Evolutionary conservation across 2,113 vertebrate genomes (phyloP).

Genomic region (Lipophrys pholis): DNA sequence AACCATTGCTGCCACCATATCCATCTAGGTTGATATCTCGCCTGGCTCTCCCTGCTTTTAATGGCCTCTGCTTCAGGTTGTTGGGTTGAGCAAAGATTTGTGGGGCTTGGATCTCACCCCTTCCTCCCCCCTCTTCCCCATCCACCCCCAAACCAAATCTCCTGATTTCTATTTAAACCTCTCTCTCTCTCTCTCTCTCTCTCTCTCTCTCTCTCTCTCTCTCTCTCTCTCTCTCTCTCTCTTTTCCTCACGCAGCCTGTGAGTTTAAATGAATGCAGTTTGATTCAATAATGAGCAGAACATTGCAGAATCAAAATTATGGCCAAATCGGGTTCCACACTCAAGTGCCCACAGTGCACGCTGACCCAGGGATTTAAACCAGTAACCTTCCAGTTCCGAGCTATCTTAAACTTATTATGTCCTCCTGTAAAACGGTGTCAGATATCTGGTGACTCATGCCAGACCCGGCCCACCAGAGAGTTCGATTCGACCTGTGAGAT

Average conservation of each 20-base stretch:
- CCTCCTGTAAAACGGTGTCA: too few relatives aligned
- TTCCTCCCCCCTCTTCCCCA: constrained; percentile 25
- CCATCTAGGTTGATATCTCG: constrained; percentile 80
- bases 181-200: constrained; percentile 25
- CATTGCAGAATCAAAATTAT: too few relatives aligned
- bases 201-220: constrained; percentile 20
- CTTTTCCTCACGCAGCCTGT: constrained; percentile 15
- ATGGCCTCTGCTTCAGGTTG: constrained; percentile 84
- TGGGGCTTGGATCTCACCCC: constrained; percentile 56
- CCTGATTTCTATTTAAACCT: constrained; percentile 52
- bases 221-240: constrained; percentile 24
- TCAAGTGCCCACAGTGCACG: too few relatives aligned
- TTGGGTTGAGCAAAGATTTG: constrained; percentile 81
- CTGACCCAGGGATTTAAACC: too few relatives aligned
- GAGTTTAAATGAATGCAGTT: too few relatives aligned
- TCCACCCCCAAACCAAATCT: constrained; percentile 40
- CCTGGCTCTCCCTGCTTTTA: constrained; percentile 73
- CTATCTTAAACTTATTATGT: too few relatives aligned
- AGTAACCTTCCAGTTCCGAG: too few relatives aligned
- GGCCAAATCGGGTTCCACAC: too few relatives aligned
- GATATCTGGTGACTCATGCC: too few relatives aligned
- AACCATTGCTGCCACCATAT: constrained; percentile 81
- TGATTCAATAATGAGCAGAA: too few relatives aligned
- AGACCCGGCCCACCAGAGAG: too few relatives aligned
- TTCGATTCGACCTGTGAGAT: too few relatives aligned